A percentile compares a stretch with the other conserved stretches of the same genome.
phyloP scores from a whole-genome alignment of 2,888 invertebrate genomes.

The Tinea semifulvella region DNA sequence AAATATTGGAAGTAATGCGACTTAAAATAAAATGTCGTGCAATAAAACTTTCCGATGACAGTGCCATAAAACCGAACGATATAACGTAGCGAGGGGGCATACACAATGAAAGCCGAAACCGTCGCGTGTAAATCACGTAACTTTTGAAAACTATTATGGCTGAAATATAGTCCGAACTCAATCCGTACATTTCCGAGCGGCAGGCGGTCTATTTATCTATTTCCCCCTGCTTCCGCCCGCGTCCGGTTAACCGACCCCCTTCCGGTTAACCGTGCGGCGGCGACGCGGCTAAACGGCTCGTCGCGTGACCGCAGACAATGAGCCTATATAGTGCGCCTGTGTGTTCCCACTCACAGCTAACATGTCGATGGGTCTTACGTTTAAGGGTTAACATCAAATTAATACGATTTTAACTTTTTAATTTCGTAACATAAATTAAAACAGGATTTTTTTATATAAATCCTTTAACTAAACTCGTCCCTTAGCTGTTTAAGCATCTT shows the following conservation, averaged over 20 bases:
- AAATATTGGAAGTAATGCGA: conserved; percentile 14
- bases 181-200: conserved; percentile 66
- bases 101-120: conserved; percentile 56
- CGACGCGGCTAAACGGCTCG: conserved; percentile 64
- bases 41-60: conserved; percentile 50
- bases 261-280: conserved; percentile 64
- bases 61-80: conserved; percentile 47
- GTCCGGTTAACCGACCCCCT: conserved; percentile 67
- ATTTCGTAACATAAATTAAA: too few species aligned
- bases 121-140: conserved; percentile 64
- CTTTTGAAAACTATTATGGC: conserved; percentile 65
- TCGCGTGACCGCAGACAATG: conserved; percentile 68
- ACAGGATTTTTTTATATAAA: too few species aligned
- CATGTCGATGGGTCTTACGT: too few species aligned
- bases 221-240: conserved; percentile 66
- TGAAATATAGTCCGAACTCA: conserved; percentile 66
- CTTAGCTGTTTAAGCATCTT: too few species aligned
- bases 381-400: too few species aligned
- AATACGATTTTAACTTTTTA: too few species aligned
- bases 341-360: conserved; percentile 67
- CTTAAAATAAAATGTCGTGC: conserved; percentile 40
- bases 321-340: conserved; percentile 66
- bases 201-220: conserved; percentile 67
- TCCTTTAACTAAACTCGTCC: too few species aligned
- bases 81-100: conserved; percentile 31